Base-by-base conservation (phyloP, 2,888 invertebrate species). In the Sarcophaga caerulescens region DNA sequence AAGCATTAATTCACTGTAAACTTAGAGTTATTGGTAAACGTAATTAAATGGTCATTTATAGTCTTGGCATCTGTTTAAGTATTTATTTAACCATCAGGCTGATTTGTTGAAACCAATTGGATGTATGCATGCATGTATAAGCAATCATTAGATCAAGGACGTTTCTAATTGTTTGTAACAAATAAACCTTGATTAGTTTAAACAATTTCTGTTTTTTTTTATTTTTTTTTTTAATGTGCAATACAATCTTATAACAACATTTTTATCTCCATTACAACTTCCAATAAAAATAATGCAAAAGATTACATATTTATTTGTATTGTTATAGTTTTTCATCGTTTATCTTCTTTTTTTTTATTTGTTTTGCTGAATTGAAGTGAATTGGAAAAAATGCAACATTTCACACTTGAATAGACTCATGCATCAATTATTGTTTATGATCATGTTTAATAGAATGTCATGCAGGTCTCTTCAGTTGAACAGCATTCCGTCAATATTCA, bases 381-480 rank as follows among this genome's bases (percentile, higher is more conserved):
- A 62, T 65, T 21, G 57, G 60, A 82, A 82, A 35, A 77, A 82
- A 63, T 69, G 44, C 63, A 69, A 76, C 74, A 76, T 78, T 83
- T 83, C 69, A 78, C 77, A 83, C 82, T 73, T 78, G 77, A 83
- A 73, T 81, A 83, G 77, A 83, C 68, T 65, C 82, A 66, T 65
- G 73, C 78, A 83, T 74, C 74, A 74, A 66, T 69, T 69, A 74
- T 78, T 77, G 71, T 77, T 77, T 83, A 78, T 78, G 44, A 78
- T 14, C 77, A 57, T 83, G 78, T 83, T 25, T 78, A 62, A 78
- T 74, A 68, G 77, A 83, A 85, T 83, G 85, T 77, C 81, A 83
- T 65, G 80, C 63, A 85, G 83, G 79, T 63, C 73, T 59, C 52
- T 78, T 57, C 47, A 71, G 60, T 57, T 59, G 12, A 59, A 17